phyloP scores from a whole-genome alignment of 53 echinoderm and acorn worm species.

The Stichopus horrens region DNA sequence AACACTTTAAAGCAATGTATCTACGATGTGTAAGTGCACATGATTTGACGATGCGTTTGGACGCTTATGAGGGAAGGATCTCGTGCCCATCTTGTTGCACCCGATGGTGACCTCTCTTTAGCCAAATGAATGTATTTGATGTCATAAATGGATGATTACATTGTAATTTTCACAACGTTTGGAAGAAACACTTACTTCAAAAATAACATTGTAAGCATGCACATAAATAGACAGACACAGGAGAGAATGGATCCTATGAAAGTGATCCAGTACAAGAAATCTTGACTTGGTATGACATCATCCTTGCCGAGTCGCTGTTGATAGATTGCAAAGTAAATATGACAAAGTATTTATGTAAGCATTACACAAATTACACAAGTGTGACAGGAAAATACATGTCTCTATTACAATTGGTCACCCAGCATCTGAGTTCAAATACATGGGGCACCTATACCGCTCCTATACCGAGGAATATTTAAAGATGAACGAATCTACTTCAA shows the following conservation, averaged over 20 bases:
- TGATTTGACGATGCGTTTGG: not conserved
- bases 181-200: not conserved
- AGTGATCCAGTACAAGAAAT: not conserved
- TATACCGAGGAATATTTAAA: too few relatives aligned
- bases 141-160: too few relatives aligned
- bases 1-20: not conserved
- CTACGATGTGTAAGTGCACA: too few relatives aligned
- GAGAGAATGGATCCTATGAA: constrained; percentile 10
- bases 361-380: too few relatives aligned
- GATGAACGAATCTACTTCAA: too few relatives aligned
- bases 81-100: not conserved
- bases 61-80: not conserved
- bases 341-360: too few relatives aligned
- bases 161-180: not conserved
- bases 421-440: too few relatives aligned
- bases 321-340: too few relatives aligned
- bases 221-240: not conserved
- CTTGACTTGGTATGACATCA: not conserved
- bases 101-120: not conserved
- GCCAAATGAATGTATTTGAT: not conserved
- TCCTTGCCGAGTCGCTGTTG: not conserved
- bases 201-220: not conserved
- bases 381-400: too few relatives aligned
- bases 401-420: too few relatives aligned
- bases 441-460: too few relatives aligned